Base-by-base conservation (phyloP, 1,140 invertebrate genomes). In the Euwallacea fornicatus region DNA sequence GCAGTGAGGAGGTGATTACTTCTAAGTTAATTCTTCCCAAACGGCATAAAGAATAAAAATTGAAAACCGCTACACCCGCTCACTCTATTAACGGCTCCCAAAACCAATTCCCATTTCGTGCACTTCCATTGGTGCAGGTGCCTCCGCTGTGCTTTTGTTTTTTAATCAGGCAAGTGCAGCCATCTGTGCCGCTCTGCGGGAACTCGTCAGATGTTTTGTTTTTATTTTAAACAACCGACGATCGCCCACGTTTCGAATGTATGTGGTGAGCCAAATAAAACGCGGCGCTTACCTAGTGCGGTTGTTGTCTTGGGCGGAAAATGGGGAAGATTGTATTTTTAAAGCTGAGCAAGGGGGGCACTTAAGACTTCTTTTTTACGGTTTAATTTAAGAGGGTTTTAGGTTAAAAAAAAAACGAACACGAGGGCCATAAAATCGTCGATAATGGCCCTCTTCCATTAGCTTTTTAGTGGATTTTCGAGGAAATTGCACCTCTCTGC, bases 121-220 rank as follows among this genome's bases (percentile, higher is more conserved):
- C 21, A 33, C 21, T 33, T 33, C 7, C 47, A 72, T 74, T 41
- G 73, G 73, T 75, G 72, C 76, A 78, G 77, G 74, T 77, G 74
- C 71, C 77, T 76, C 67, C 71, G 70, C 66, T 64, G 33, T 69
- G 63, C 75, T 77, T 69, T 73, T 72, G 70, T 76, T 77, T 77
- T 73, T 66, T 74, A 77, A 70, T 73, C 21, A 59, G 50, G 7
- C 62, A 66, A 43, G 70, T 75, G 70, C 72, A 71, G 77, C 77
- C 77, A 78, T 78, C 77, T 78, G 62, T 74, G 73, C 66, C 69
- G 55, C 73, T 75, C 55, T n/a, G 33, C 21, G 54, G 2, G 72
- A 76, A 76, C 73, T 73, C 43, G 13, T 13, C 33, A 43, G 50
- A n/a, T 42, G 53, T 71, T 71, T 71, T 71, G 56, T 65, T 63